A percentile compares a stretch with the other conserved stretches of the same genome.
These are phyloP conservation scores for Eristalinus aeneus DNA, from an alignment of 2,888 invertebrate species.

Conservation along the genomic window DNA sequence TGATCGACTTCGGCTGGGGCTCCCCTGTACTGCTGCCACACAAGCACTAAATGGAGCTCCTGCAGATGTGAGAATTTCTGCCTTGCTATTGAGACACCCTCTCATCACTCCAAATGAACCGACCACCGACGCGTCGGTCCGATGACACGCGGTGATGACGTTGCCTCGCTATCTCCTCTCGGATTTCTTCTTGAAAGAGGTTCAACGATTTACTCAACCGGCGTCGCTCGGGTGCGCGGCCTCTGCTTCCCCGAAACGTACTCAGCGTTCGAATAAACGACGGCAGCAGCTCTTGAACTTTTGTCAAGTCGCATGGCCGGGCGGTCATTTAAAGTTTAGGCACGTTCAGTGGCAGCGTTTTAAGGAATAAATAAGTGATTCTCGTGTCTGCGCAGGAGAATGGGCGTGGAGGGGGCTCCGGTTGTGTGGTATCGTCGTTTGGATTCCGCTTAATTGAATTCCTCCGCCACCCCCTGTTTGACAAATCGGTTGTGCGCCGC, in stretches of 20 bases:
- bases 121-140: not conserved
- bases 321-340: conserved; percentile 39
- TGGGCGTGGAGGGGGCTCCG: not conserved
- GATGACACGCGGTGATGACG: not conserved
- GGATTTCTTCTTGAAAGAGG: conserved; percentile 3
- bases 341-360: conserved; percentile 44
- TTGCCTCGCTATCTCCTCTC: conserved; percentile 1
- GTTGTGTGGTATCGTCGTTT: not conserved
- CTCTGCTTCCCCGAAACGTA: conserved; percentile 2
- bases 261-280: not conserved
- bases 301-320: conserved; percentile 6
- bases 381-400: not conserved
- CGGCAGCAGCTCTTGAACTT: conserved; percentile 37
- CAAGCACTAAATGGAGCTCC: not conserved
- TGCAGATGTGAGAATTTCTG: conserved; percentile 1
- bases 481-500: conserved; percentile 27
- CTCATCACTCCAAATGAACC: not conserved
- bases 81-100: conserved; percentile 25
- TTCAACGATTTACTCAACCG: conserved; percentile 51
- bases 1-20: not conserved
- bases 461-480: not conserved
- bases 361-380: conserved; percentile 19
- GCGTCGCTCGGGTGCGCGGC: not conserved
- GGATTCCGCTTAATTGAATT: not conserved
- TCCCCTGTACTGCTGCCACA: not conserved